phyloP scores from a whole-genome alignment of 2,113 vertebrate species.

The Saccopteryx leptura region DNA sequence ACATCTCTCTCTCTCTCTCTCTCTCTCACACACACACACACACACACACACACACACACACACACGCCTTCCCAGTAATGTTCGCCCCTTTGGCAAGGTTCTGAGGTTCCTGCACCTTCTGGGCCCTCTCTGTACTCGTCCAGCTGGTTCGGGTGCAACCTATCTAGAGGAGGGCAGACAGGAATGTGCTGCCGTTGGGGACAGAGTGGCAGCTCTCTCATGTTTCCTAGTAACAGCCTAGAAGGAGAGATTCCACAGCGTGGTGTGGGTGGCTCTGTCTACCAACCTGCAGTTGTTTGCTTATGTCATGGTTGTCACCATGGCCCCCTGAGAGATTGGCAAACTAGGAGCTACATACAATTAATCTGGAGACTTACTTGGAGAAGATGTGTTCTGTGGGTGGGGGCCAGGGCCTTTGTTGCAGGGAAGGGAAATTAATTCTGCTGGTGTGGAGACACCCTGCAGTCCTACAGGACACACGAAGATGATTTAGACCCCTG shows the following conservation, averaged over 20 bases:
- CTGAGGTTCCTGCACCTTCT: neutral
- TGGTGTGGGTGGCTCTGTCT: neutral
- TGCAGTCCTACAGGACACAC: rapidly evolving
- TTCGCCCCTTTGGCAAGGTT: neutral
- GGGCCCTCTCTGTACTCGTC: neutral
- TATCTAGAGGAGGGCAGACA: neutral
- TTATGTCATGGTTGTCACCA: slow-evolving; percentile 31
- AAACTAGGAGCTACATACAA: neutral
- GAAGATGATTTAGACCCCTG: neutral
- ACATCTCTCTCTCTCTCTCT: too few relatives aligned
- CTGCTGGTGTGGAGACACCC: neutral
- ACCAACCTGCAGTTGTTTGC: neutral
- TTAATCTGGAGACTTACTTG: neutral
- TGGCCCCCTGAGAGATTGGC: slow-evolving; percentile 51
- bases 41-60: neutral
- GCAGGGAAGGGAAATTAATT: neutral
- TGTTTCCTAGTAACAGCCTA: neutral
- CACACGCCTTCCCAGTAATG: neutral
- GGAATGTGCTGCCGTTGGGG: neutral
- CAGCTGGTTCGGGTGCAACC: neutral
- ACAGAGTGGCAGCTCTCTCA: neutral
- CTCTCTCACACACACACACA: neutral
- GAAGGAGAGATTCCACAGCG: neutral
- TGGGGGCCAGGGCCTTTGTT: neutral
- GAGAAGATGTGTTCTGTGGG: neutral